Evolutionary conservation across 2,797 vertebrate species (phyloP), one percentile per base, ranked within the genome.

Genomic region (Thaleichthys pacificus): DNA sequence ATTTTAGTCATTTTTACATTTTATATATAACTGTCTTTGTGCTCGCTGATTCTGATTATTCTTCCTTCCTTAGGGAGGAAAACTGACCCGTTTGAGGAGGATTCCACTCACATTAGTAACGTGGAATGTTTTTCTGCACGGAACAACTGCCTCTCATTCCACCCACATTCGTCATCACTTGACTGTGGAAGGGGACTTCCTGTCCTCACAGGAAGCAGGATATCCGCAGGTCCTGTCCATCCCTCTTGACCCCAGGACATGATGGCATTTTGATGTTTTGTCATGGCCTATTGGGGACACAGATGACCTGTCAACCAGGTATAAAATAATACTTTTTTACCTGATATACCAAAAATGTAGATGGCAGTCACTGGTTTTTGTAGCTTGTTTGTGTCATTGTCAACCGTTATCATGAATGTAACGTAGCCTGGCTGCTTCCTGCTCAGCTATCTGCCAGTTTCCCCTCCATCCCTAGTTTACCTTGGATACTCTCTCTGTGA

Each of bases 161-260:
- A 12, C 38, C 56, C 74, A 35, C 73, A 14, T 47, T 81, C 70
- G 57, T 79, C 74, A 21, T 69, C 82, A 82, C 81, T 80, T 86
- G 80, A 82, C 78, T 77, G 78, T 82, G 32, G 73, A 22, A 73
- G 74, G 73, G 49, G 75, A 65, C 77, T 87, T 91, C 89, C 88
- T 89, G 83, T 86, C 75, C 70, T 74, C 64, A 73, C 70, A 83
- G 68, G 66, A 86, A 69, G 77, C 87, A 91, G 91, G 90, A 92
- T 92, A 86, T 92, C 91, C 90, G 84, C 68, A 68, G 49, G 75
- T 75, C 85, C 80, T 56, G 73, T 58, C 38, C 22, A 54, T 56
- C 78, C 70, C 64, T 54, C 66, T 71, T 80, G 72, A 86, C 83
- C 85, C n/a, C 19, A 54, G 75, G 69, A 73, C 22, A 42, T 0